phyloP scores from a whole-genome alignment of 2,888 invertebrate species.

The Polyommatus icarus region DNA sequence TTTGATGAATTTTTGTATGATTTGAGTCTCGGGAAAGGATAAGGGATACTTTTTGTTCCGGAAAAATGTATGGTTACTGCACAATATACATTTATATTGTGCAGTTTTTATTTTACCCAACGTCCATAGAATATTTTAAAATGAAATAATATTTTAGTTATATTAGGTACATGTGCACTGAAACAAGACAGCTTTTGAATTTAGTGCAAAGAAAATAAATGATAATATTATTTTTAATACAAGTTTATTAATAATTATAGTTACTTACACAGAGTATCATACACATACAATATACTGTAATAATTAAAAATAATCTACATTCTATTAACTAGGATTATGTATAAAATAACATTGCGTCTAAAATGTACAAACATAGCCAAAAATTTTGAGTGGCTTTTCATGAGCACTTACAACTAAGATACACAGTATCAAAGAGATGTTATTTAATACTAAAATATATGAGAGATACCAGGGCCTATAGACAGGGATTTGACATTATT shows the following conservation, averaged over 20 bases:
- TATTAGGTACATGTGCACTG: no score
- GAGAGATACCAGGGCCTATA: neutral
- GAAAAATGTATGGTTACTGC: no score
- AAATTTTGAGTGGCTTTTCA: neutral
- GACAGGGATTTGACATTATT: no score
- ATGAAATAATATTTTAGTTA: no score
- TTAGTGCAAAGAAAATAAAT: neutral
- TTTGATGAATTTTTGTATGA: no score
- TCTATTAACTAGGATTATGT: neutral
- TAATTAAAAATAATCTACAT: constrained; percentile 1
- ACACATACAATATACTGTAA: neutral
- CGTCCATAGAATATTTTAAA: no score
- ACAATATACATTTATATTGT: no score
- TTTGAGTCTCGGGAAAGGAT: no score
- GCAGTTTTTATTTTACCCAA: no score
- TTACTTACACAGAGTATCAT: neutral
- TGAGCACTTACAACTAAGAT: neutral
- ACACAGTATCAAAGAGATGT: neutral
- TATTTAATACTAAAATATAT: neutral
- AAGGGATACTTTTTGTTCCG: no score
- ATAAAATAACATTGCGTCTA: neutral
- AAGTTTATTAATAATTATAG: neutral
- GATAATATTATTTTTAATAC: neutral
- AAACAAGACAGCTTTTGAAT: no score
- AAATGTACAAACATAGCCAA: neutral